Base-by-base conservation (phyloP, 2,888 invertebrate genomes). In the Phoronis australis region DNA sequence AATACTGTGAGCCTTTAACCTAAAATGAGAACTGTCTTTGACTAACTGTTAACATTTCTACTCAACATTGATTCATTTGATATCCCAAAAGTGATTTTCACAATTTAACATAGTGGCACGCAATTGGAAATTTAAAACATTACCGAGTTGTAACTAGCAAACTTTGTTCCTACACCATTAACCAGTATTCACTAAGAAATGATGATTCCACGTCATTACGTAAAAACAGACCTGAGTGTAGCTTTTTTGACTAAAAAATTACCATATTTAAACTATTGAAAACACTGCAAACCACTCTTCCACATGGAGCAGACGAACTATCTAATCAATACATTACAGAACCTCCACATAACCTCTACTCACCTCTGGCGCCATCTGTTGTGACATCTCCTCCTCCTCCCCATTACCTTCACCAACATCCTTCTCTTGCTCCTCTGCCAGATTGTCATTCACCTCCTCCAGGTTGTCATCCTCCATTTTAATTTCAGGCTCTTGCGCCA, bases 371-470 rank as follows among this genome's bases (percentile, higher is more conserved):
- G 9, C 9, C 15, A 15, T 9, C 9, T n/a, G n/a, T n/a, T n/a
- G 15, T 1, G 20, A 42, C 35, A 39, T 20, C 20, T 22, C 15
- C 21, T 39, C 45, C 23, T 48, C 38, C 2, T 24, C 42, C 12
- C 25, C 38, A 18, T 42, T 41, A 22, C 31, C 53, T 21, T 48
- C 37, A 9, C 50, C 51, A 35, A 54, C 48, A 20, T 38, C 37
- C 18, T 50, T 54, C 27, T 45, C 37, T 3, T 67, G 62, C 18
- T 78, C 63, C 41, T 75, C 70, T 25, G 81, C 80, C 3, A 78
- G 2, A 77, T 80, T 79, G 12, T 83, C 81, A 57, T 82, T 79
- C 15, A 54, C 44, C 3, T 43, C 55, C 22, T 54, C 51, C 27
- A 59, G 45, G 4, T 61, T 52, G 42, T 82, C 79, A 15, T 83